phyloP scores from a whole-genome alignment of 1,140 invertebrate genomes.

The Listronotus bonariensis region DNA sequence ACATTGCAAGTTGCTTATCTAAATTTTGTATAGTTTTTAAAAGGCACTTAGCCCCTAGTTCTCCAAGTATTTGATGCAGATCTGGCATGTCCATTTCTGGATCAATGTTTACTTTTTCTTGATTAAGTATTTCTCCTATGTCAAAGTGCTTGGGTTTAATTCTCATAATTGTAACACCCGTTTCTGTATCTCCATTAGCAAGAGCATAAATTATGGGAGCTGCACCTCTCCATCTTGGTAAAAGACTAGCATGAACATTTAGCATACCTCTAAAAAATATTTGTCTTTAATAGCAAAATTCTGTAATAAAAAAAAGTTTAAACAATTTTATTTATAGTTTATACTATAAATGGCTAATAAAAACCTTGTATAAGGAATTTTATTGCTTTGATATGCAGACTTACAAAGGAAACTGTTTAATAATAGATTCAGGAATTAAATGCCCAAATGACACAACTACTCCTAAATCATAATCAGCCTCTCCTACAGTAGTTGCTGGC shows the following conservation, averaged over 20 bases:
- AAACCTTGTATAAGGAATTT: too few relatives aligned
- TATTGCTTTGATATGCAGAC: slow-evolving; percentile 12
- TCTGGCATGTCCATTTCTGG: slow-evolving; percentile 68
- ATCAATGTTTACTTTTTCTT: slow-evolving; percentile 65
- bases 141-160: slow-evolving; percentile 88
- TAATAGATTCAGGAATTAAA: slow-evolving; percentile 67
- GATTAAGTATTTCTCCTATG: slow-evolving; percentile 78
- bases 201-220: slow-evolving; percentile 85
- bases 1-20: slow-evolving; percentile 62
- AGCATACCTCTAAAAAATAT: slow-evolving; percentile 74
- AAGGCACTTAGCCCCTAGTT: slow-evolving; percentile 71
- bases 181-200: slow-evolving; percentile 78
- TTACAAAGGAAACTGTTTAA: slow-evolving; percentile 68
- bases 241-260: slow-evolving; percentile 88
- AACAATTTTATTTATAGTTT: too few relatives aligned
- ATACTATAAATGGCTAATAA: too few relatives aligned
- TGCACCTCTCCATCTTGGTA: slow-evolving; percentile 92
- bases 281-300: slow-evolving; percentile 9
- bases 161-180: slow-evolving; percentile 88
- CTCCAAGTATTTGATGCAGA: slow-evolving; percentile 68
- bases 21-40: slow-evolving; percentile 67
- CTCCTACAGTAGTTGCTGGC: slow-evolving; percentile 57
- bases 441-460: slow-evolving; percentile 75
- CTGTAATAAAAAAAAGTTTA: slow-evolving; percentile 4
- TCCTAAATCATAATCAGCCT: slow-evolving; percentile 65